Evolutionary conservation across 2,888 invertebrate genomes (phyloP), one percentile per base, ranked within the genome.

Genomic region (Ceramica pisi): DNA sequence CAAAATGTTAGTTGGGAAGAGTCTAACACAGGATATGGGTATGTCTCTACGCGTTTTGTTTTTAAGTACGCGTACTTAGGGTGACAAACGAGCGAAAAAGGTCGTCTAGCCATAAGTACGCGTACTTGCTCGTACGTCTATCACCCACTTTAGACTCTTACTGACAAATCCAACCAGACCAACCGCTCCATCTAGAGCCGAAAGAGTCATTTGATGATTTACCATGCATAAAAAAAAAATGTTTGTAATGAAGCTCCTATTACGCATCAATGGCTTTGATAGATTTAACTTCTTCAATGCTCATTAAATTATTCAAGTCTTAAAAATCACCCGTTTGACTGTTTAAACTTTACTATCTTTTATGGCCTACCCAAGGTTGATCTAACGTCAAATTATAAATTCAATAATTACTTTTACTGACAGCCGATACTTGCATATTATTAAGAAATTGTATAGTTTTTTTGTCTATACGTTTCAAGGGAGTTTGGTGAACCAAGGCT

Each of bases 351-450:
- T 14, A 71, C 73, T 81, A 55, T 65, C 76, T 64, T 59, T 63
- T 50, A 74, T 41, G 56, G 78, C 31, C 53, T 66, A 35, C 50
- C 44, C 74, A 84, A 78, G 82, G 78, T 63, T 55, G 12, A 53
- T 56, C 62, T 53, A 81, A 75, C 64, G 63, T 73, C 61, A 67
- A 75, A 78, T 78, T 74, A 74, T 14, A 56, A 74, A 72, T 44
- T 75, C 71, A 76, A 76, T 80, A 60, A 76, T 82, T 62, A 82
- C 84, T 78, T 78, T 83, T 75, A 82, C 75, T 72, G 75, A 78
- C 80, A 71, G 67, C 56, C 41, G 48, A 68, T 76, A 62, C 10
- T 67, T 71, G 63, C 66, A 76, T 83, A 83, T 64, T 80, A 80
- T 69, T 69, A 64, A 63, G 61, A 73, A 70, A 57, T 53, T 57